phyloP scores from a whole-genome alignment of 53 echinoderm and acorn worm species.

The Holothuria scabra region DNA sequence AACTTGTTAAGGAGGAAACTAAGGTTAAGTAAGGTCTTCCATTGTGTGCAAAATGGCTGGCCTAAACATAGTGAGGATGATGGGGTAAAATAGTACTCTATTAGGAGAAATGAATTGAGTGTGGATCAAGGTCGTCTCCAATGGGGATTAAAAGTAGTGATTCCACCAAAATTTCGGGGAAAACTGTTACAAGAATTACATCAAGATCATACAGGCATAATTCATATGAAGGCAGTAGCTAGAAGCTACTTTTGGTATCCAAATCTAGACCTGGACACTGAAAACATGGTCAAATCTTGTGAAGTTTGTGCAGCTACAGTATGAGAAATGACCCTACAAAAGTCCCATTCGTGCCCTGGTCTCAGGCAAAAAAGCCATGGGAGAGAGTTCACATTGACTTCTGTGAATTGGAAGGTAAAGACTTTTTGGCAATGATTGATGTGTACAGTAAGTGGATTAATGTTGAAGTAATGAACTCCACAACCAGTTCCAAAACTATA shows the following conservation, averaged over 20 bases:
- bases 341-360: slow-evolving; percentile 16
- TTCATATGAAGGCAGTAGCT: slow-evolving; percentile 58
- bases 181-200: slow-evolving; percentile 54
- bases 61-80: not conserved
- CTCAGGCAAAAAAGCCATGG: too few relatives aligned
- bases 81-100: not conserved
- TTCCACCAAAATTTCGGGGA: slow-evolving; percentile 33
- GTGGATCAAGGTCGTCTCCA: slow-evolving; percentile 31
- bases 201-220: slow-evolving; percentile 59
- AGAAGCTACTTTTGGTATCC: slow-evolving; percentile 62
- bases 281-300: slow-evolving; percentile 42
- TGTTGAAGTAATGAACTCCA: slow-evolving; percentile 32
- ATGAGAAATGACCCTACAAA: slow-evolving; percentile 39
- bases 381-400: too few relatives aligned
- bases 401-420: slow-evolving; percentile 51
- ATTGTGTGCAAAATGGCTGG: not conserved
- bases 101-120: not conserved
- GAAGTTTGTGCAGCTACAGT: slow-evolving; percentile 33
- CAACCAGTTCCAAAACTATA: too few relatives aligned
- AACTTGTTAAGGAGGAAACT: slow-evolving; percentile 11
- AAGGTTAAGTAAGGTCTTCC: slow-evolving; percentile 26
- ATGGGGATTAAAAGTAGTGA: slow-evolving; percentile 17
- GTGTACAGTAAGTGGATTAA: slow-evolving; percentile 58
- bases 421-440: slow-evolving; percentile 48
- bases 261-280: slow-evolving; percentile 49